Evolutionary conservation across 2,888 invertebrate species (phyloP).

Genomic region (Ophraella communa): DNA sequence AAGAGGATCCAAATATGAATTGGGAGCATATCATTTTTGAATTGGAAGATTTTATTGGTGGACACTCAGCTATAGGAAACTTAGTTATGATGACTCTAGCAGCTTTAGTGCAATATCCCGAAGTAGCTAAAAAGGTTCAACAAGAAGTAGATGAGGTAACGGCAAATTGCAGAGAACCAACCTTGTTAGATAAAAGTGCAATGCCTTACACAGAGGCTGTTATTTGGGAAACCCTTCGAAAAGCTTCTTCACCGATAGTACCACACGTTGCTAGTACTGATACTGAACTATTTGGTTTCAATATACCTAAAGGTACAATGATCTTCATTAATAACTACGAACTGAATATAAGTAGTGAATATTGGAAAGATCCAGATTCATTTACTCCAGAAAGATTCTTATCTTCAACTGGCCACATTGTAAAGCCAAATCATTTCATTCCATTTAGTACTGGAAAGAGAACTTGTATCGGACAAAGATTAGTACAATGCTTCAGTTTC

Average conservation of each 20-base stretch:
- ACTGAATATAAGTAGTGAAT: conserved; percentile 74
- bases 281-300: conserved; percentile 73
- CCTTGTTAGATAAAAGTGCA: conserved; percentile 69
- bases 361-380: conserved; percentile 75
- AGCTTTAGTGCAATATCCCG: conserved; percentile 71
- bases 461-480: conserved; percentile 84
- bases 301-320: conserved; percentile 77
- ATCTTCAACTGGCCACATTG: conserved; percentile 56
- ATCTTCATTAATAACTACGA: conserved; percentile 86
- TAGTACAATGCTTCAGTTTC: conserved; percentile 79
- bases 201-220: conserved; percentile 85
- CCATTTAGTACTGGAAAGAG: conserved; percentile 87
- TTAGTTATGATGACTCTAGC: conserved; percentile 79
- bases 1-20: conserved; percentile 66
- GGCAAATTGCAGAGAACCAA: conserved; percentile 63
- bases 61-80: conserved; percentile 87
- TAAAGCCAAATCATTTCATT: conserved; percentile 74
- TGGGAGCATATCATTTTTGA: conserved; percentile 82
- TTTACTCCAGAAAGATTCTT: conserved; percentile 82
- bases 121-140: conserved; percentile 70
- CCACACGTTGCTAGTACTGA: conserved; percentile 86
- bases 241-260: conserved; percentile 86
- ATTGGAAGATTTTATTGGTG: conserved; percentile 86
- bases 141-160: conserved; percentile 72
- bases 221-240: conserved; percentile 78